Evolutionary conservation across 2,888 invertebrate genomes (phyloP).

Genomic region (Nasonovia ribisnigri): DNA sequence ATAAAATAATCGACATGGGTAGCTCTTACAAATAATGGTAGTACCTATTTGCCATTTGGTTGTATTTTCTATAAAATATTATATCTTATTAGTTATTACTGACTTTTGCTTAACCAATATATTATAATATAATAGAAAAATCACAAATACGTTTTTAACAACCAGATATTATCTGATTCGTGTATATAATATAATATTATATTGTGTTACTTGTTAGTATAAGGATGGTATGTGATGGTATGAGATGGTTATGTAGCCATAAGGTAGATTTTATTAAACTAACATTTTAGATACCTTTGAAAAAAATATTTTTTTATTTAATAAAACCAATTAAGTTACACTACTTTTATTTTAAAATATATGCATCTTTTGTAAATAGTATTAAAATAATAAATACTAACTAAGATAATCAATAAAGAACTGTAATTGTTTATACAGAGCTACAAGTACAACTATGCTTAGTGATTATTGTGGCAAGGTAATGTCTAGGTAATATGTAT

Average conservation of each 20-base stretch:
- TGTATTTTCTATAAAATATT: neutral
- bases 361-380: neutral
- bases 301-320: neutral
- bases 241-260: neutral
- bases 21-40: too few relatives aligned
- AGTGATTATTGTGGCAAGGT: neutral
- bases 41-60: neutral
- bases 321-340: neutral
- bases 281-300: neutral
- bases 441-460: neutral
- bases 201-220: neutral
- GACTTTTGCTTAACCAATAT: neutral
- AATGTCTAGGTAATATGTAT: neutral
- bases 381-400: constrained; percentile 2
- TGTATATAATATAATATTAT: neutral
- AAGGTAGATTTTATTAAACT: neutral
- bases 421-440: neutral
- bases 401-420: neutral
- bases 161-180: neutral
- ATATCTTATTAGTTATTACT: too few relatives aligned
- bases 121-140: neutral
- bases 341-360: neutral
- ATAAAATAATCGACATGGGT: neutral
- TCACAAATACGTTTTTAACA: neutral
- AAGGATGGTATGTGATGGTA: neutral